Evolutionary conservation across 2,113 vertebrate species (phyloP).

Genomic region (Indicator indicator): DNA sequence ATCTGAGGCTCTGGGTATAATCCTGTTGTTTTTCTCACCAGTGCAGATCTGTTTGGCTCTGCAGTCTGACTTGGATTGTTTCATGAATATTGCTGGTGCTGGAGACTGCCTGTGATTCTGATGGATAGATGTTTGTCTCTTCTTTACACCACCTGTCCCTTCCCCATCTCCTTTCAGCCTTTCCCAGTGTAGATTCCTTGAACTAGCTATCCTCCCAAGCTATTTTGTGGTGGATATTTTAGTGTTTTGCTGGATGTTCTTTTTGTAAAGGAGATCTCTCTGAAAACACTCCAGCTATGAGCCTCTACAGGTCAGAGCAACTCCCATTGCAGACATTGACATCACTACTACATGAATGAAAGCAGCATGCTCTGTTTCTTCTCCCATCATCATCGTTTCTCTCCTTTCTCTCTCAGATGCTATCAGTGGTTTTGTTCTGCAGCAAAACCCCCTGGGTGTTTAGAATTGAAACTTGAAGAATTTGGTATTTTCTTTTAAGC

Average conservation of each 20-base stretch:
- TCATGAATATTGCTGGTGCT: background rate
- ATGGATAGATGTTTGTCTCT: constrained; percentile 23
- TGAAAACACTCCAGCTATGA: constrained; percentile 35
- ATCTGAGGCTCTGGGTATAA: constrained; percentile 56
- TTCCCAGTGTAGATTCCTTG: constrained; percentile 1
- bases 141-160: constrained; percentile 38
- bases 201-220: background rate
- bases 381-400: background rate
- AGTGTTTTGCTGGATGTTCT: background rate
- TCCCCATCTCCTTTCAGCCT: constrained; percentile 16
- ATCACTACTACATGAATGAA: constrained; percentile 76
- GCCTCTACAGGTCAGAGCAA: constrained; percentile 66
- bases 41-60: constrained; percentile 45
- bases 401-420: background rate
- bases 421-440: background rate
- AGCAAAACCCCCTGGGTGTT: background rate
- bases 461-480: background rate
- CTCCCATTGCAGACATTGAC: constrained; percentile 72
- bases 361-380: constrained; percentile 51
- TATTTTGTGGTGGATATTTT: background rate
- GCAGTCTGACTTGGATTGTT: constrained; percentile 57
- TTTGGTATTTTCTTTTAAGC: background rate
- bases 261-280: background rate
- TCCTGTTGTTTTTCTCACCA: constrained; percentile 61
- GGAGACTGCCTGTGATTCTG: constrained; percentile 30